Evolutionary conservation across 2,113 vertebrate species (phyloP).

Genomic region (Puntigrus tetrazona): DNA sequence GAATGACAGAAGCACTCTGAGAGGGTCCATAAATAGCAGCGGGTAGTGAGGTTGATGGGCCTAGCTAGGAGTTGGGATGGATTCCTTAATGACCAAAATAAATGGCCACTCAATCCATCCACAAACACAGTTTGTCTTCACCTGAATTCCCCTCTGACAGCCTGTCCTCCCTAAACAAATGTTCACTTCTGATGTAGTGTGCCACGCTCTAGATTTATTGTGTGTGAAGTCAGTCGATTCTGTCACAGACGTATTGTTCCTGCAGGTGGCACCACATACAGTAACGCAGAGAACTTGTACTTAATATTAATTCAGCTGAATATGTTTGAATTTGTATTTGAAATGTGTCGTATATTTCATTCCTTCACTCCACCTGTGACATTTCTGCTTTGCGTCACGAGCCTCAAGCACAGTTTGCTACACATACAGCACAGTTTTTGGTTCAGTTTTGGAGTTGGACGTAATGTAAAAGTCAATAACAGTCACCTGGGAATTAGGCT

Average conservation of each 20-base stretch:
- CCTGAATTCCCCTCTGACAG: constrained; percentile 45
- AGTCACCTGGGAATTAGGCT: too few relatives aligned
- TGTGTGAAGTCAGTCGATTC: not conserved
- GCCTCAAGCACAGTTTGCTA: not conserved
- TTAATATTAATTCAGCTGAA: not conserved
- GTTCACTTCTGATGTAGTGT: constrained; percentile 33
- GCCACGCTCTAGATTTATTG: constrained; percentile 43
- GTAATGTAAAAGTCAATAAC: not conserved
- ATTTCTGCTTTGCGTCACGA: too few relatives aligned
- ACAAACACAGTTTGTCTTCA: constrained; percentile 56
- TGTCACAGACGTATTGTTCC: not conserved
- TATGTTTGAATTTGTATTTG: not conserved
- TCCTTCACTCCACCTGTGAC: too few relatives aligned
- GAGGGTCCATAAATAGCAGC: constrained; percentile 36
- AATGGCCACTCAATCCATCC: constrained; percentile 54
- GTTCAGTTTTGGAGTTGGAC: not conserved
- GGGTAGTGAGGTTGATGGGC: constrained; percentile 49
- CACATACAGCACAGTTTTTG: not conserved
- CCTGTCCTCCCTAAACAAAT: constrained; percentile 52
- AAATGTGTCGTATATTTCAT: not conserved
- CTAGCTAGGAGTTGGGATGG: constrained; percentile 41
- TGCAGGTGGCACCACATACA: constrained; percentile 5
- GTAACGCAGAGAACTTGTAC: not conserved
- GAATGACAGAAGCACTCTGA: constrained; percentile 35
- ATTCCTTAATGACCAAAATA: constrained; percentile 55